phyloP scores from a whole-genome alignment of 2,113 vertebrate genomes.

The Mirza zaza region DNA sequence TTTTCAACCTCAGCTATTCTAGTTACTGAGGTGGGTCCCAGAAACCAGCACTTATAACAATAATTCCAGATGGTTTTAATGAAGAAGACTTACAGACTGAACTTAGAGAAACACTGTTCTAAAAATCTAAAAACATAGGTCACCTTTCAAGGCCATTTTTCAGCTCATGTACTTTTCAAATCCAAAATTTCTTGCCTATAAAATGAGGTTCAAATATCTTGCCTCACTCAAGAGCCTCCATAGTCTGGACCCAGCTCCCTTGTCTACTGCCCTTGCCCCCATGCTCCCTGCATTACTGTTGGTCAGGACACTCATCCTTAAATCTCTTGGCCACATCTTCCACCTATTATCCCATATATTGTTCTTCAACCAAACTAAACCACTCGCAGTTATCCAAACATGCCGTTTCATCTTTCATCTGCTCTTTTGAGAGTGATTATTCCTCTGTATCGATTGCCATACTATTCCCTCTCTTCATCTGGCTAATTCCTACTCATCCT shows the following conservation, averaged over 20 bases:
- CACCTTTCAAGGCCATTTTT: background rate
- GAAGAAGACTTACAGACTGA: background rate
- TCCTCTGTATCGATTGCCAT: background rate
- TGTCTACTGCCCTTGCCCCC: rapidly evolving
- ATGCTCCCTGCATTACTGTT: rapidly evolving
- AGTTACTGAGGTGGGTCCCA: background rate
- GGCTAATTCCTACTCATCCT: background rate
- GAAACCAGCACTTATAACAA: background rate
- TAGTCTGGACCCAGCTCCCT: background rate
- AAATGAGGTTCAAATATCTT: background rate
- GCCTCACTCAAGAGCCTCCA: background rate
- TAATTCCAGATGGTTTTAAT: background rate
- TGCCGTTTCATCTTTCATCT: background rate
- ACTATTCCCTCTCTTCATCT: background rate
- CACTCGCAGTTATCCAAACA: background rate
- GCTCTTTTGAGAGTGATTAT: background rate
- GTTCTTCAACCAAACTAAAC: background rate
- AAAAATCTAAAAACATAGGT: background rate
- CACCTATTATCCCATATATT: background rate
- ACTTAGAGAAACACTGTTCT: background rate
- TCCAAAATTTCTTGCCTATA: background rate
- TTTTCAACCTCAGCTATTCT: background rate
- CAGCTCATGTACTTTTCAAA: background rate
- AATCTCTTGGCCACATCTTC: background rate
- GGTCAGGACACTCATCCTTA: background rate